phyloP scores from a whole-genome alignment of 2,888 invertebrate species.

The Hanleya hanleyi region DNA sequence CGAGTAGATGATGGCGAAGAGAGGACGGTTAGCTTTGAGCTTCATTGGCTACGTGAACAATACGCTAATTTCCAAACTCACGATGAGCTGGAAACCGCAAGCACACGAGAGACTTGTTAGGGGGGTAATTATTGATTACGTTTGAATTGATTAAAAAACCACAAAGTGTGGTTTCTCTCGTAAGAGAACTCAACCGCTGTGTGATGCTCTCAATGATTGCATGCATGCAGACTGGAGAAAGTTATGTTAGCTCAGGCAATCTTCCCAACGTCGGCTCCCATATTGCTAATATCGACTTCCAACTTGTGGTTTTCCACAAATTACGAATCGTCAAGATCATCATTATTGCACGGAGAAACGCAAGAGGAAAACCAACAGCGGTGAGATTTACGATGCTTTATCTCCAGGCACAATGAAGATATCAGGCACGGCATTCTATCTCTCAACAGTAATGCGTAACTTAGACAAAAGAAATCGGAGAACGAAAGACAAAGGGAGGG shows the following conservation, averaged over 20 bases:
- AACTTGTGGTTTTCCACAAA: constrained; percentile 6
- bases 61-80: neutral
- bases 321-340: neutral
- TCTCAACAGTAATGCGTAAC: neutral
- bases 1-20: too few species aligned
- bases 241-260: neutral
- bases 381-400: neutral
- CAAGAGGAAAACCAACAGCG: neutral
- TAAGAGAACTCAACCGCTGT: neutral
- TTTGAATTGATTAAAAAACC: constrained; percentile 9
- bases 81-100: neutral
- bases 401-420: neutral
- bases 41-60: neutral
- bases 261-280: too few species aligned
- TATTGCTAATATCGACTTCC: constrained; percentile 1
- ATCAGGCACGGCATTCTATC: neutral
- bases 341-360: neutral
- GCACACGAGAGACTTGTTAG: constrained; percentile 3
- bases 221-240: too few species aligned
- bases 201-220: too few species aligned
- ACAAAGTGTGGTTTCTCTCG: neutral
- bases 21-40: neutral
- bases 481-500: neutral
- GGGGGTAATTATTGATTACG: neutral
- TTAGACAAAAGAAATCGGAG: neutral